Percentiles rank a stretch among this genome's conserved stretches.
Conservation (phyloP, 1,140 invertebrate genomes). For the Holcopasites calliopsidis region DNA sequence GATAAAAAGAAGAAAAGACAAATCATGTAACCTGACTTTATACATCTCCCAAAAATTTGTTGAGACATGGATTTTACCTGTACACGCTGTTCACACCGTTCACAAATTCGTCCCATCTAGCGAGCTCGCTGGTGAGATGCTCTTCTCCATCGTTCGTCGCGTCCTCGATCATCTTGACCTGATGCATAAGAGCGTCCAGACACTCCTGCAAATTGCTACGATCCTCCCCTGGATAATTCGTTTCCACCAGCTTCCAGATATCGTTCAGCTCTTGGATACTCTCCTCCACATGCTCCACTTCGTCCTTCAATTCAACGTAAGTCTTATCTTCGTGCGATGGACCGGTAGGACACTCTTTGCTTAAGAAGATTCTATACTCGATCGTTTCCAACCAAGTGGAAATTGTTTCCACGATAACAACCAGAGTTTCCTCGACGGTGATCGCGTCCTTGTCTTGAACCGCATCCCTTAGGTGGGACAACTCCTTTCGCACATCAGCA, state of each 20-base stretch:
- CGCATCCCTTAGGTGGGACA: conserved; percentile 83
- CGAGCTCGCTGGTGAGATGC: conserved; percentile 82
- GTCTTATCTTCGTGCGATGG: conserved; percentile 62
- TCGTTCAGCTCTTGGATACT: conserved; percentile 73
- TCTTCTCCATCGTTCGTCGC: conserved; percentile 80
- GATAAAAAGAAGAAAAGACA: background rate
- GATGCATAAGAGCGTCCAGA: conserved; percentile 74
- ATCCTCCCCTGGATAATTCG: conserved; percentile 74
- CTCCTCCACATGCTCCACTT: conserved; percentile 78
- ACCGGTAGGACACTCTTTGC: conserved; percentile 76
- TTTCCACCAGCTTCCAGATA: conserved; percentile 73
- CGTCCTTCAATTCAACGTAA: conserved; percentile 79
- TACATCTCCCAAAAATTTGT: background rate
- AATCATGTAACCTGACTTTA: background rate
- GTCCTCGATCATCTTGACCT: conserved; percentile 79
- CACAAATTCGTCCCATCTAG: conserved; percentile 86
- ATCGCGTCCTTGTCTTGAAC: conserved; percentile 82
- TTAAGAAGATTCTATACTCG: conserved; percentile 87
- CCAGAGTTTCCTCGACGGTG: conserved; percentile 84
- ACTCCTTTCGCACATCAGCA: conserved; percentile 80
- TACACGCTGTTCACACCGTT: conserved; percentile 81
- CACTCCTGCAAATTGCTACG: conserved; percentile 76
- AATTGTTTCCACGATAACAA: conserved; percentile 88
- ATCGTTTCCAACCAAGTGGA: conserved; percentile 91
- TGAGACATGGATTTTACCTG: conserved; percentile 63